Percentiles rank a stretch among this genome's conserved stretches.
Evolutionary conservation across 2,797 vertebrate genomes (phyloP).

Genomic region (Synaphobranchus kaupii): DNA sequence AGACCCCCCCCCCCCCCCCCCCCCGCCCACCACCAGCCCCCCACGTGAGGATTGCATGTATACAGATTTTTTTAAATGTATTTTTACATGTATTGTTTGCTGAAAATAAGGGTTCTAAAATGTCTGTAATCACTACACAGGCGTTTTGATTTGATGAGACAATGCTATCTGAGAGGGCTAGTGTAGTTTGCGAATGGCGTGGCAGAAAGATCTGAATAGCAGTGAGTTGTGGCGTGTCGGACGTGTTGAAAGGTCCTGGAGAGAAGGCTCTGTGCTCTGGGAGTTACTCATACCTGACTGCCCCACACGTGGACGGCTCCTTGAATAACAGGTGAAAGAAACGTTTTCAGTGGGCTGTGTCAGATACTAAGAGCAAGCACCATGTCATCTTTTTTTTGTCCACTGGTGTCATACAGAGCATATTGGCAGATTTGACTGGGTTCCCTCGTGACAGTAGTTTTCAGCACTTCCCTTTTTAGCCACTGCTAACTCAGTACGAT

Average conservation of each 20-base stretch:
- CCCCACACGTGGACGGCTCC: conserved; percentile 72
- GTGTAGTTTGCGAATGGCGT: conserved; percentile 70
- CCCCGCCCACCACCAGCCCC: too few species aligned
- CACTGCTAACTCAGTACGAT: conserved; percentile 66
- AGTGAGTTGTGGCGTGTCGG: conserved; percentile 68
- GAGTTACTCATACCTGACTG: conserved; percentile 72
- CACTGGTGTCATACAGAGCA: conserved; percentile 65
- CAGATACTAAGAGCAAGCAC: conserved; percentile 76
- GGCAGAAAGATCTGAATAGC: conserved; percentile 62
- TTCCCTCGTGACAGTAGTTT: conserved; percentile 66
- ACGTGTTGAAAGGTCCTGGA: conserved; percentile 66
- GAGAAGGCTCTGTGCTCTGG: conserved; percentile 64
- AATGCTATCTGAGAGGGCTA: conserved; percentile 61
- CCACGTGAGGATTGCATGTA: conserved; percentile 36
- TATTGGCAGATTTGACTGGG: conserved; percentile 48
- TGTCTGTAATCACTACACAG: not conserved
- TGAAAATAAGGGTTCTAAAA: not conserved
- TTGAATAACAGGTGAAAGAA: conserved; percentile 67
- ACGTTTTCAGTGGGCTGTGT: conserved; percentile 73
- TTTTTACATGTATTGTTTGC: conserved; percentile 36
- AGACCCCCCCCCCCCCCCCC: too few species aligned
- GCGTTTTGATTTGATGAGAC: not conserved
- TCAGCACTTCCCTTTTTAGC: conserved; percentile 63
- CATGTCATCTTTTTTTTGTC: conserved; percentile 73
- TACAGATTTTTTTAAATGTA: conserved; percentile 54